These are phyloP conservation scores for Drosophila leonis DNA, from an alignment of 2,888 invertebrate genomes.

Conservation along the genomic window DNA sequence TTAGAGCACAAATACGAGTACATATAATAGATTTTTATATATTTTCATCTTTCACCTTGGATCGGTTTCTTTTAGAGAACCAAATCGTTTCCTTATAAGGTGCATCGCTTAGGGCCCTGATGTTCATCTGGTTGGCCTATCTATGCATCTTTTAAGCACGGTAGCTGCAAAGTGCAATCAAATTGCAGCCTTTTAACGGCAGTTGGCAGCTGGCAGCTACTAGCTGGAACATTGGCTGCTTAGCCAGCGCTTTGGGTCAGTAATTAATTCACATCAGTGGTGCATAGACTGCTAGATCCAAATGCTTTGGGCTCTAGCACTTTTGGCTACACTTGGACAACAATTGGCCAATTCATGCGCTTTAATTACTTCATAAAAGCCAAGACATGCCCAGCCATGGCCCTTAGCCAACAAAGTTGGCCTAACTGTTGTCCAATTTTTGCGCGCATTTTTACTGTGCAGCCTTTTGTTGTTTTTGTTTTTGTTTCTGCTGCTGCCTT, in stretches of 20 bases:
- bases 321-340: constrained; percentile 53
- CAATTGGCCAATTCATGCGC: constrained; percentile 79
- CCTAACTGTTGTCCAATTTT: constrained; percentile 67
- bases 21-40: too few species aligned
- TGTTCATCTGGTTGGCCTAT: constrained; percentile 44
- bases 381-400: constrained; percentile 39
- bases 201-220: constrained; percentile 24
- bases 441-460: constrained; percentile 34
- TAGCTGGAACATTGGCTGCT: constrained; percentile 31
- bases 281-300: constrained; percentile 36
- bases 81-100: constrained; percentile 9
- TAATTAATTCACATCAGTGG: constrained; percentile 77
- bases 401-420: constrained; percentile 43
- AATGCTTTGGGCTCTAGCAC: constrained; percentile 43
- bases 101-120: constrained; percentile 27
- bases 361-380: constrained; percentile 77
- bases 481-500: constrained; percentile 28
- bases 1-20: background rate
- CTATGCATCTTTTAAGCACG: constrained; percentile 69
- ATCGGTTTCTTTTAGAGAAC: background rate
- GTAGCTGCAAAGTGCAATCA: constrained; percentile 55
- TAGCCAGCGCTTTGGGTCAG: constrained; percentile 73
- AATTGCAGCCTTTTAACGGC: constrained; percentile 61
- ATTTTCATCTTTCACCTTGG: background rate
- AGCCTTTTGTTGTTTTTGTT: background rate